These are phyloP conservation scores for Engystomops pustulosus DNA, from an alignment of 2,113 vertebrate species.

Conservation along the genomic window DNA sequence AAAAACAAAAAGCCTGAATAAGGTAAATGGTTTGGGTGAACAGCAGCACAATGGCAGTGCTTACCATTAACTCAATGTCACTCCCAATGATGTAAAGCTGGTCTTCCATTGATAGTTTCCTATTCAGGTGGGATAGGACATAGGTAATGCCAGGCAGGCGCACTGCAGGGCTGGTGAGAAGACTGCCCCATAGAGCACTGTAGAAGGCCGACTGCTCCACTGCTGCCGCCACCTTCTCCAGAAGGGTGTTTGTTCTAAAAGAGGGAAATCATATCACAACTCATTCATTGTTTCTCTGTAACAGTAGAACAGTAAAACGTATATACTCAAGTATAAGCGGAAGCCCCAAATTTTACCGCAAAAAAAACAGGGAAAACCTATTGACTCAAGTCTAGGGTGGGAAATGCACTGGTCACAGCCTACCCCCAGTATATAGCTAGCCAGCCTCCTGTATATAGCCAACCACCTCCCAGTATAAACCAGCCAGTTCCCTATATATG, in stretches of 20 bases:
- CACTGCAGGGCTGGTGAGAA: slow-evolving; percentile 94
- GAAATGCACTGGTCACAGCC: too few relatives aligned
- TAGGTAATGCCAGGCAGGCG: slow-evolving; percentile 94
- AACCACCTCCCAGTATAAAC: too few relatives aligned
- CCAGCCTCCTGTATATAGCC: too few relatives aligned
- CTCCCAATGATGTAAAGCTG: slow-evolving; percentile 97
- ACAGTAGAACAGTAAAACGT: too few relatives aligned
- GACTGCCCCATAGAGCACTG: slow-evolving; percentile 97
- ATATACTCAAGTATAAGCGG: too few relatives aligned
- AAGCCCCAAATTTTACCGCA: too few relatives aligned
- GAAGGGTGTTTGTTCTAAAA: slow-evolving; percentile 87
- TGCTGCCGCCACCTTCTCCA: slow-evolving; percentile 94
- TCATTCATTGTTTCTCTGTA: too few relatives aligned
- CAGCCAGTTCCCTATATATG: too few relatives aligned
- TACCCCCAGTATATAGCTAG: too few relatives aligned
- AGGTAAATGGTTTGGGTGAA: not conserved
- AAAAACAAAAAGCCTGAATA: too few relatives aligned
- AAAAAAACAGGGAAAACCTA: too few relatives aligned
- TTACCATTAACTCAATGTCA: slow-evolving; percentile 98
- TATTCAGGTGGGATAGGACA: slow-evolving; percentile 94
- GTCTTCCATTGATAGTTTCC: slow-evolving; percentile 98
- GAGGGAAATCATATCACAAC: not conserved
- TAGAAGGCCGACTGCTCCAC: slow-evolving; percentile 97
- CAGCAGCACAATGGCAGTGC: not conserved
- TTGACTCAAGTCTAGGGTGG: too few relatives aligned